Conservation (phyloP, 2,888 invertebrate species). For the Phorcus lineatus region DNA sequence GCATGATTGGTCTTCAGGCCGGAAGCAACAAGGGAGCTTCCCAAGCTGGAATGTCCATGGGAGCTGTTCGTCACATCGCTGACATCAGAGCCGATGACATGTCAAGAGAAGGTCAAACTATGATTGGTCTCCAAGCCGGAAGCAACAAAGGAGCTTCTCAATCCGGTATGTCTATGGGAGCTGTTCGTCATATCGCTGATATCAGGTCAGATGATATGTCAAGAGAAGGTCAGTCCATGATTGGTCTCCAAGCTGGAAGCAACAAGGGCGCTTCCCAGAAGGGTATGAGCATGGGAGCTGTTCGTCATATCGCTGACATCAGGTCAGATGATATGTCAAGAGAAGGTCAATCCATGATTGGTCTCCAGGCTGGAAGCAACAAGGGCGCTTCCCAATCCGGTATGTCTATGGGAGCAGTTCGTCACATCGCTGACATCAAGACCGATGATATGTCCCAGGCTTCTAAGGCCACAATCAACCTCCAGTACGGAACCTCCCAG, state of each 20-base stretch:
- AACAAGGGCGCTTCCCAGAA: constrained; percentile 63
- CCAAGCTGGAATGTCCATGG: constrained; percentile 71
- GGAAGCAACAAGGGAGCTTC: constrained; percentile 71
- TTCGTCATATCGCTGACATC: constrained; percentile 53
- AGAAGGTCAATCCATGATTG: constrained; percentile 49
- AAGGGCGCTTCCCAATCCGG: constrained; percentile 68
- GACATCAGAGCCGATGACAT: constrained; percentile 66
- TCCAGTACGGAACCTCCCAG: constrained; percentile 66
- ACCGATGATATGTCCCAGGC: constrained; percentile 55
- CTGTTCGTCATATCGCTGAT: constrained; percentile 66
- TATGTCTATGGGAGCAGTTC: constrained; percentile 63
- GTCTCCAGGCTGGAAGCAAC: constrained; percentile 71
- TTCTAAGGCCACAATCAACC: constrained; percentile 57
- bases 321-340: constrained; percentile 51
- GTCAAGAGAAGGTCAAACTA: constrained; percentile 46
- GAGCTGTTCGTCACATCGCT: constrained; percentile 69
- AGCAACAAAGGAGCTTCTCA: constrained; percentile 72
- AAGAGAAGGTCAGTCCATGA: constrained; percentile 52
- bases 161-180: constrained; percentile 63
- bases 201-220: constrained; percentile 57
- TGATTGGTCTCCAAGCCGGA: constrained; percentile 67
- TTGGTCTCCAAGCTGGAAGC: constrained; percentile 67
- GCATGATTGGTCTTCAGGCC: constrained; percentile 64
- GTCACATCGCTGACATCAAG: constrained; percentile 66
- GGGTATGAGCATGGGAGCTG: constrained; percentile 52